These are phyloP conservation scores for Autographa gamma DNA, from an alignment of 2,888 invertebrate species.

Conservation along the genomic window DNA sequence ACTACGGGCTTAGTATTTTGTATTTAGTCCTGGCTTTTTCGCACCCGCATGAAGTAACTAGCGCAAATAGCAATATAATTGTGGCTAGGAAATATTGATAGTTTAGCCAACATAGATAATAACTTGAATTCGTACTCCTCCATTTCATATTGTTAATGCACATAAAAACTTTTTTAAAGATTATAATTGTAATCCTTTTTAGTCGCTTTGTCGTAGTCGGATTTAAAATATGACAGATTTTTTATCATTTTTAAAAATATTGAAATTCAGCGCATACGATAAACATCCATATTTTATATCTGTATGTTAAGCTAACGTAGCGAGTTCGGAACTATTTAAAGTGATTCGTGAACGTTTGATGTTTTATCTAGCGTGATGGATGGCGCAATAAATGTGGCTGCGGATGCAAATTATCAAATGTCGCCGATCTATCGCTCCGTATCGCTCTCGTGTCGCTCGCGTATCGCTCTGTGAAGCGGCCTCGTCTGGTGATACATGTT, in stretches of 20 bases:
- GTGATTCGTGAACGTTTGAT: slow-evolving; percentile 19
- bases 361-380: slow-evolving; percentile 33
- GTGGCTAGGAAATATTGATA: background rate
- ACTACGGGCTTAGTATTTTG: background rate
- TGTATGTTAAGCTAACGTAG: background rate
- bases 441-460: background rate
- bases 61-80: background rate
- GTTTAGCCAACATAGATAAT: background rate
- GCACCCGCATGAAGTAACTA: background rate
- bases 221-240: no score
- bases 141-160: no score
- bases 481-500: background rate
- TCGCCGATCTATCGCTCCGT: slow-evolving; percentile 32
- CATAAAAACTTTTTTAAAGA: no score
- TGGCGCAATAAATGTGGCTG: slow-evolving; percentile 40
- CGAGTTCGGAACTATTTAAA: background rate
- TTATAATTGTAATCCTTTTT: no score
- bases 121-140: no score
- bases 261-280: no score
- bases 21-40: background rate
- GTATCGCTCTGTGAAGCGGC: background rate
- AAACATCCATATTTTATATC: no score
- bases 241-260: no score
- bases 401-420: slow-evolving; percentile 38
- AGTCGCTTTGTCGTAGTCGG: no score